Evolutionary conservation across 2,888 invertebrate genomes (phyloP).

Genomic region (Drosophila eohydei): DNA sequence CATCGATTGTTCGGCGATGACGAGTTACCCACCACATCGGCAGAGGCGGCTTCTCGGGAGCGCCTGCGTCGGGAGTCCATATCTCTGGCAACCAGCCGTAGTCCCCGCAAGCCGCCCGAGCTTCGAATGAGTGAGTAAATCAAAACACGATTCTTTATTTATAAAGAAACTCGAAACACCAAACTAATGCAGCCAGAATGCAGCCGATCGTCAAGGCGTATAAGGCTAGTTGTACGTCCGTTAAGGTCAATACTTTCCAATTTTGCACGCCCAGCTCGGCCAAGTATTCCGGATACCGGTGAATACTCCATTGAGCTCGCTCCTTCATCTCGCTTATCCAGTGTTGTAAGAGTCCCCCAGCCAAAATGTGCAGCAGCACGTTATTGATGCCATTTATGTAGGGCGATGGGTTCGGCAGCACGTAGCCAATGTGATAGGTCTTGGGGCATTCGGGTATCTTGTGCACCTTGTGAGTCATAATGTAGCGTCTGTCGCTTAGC

Average conservation of each 20-base stretch:
- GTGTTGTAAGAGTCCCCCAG: constrained; percentile 81
- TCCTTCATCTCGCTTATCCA: constrained; percentile 82
- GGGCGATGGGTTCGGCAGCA: constrained; percentile 80
- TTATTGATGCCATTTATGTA: constrained; percentile 77
- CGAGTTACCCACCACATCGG: constrained; percentile 74
- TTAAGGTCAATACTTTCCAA: constrained; percentile 82
- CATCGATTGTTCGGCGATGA: constrained; percentile 56
- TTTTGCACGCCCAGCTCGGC: constrained; percentile 61
- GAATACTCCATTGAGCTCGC: constrained; percentile 72
- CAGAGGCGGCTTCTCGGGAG: constrained; percentile 71
- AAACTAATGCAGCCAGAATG: constrained; percentile 53
- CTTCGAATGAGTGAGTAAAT: constrained; percentile 45
- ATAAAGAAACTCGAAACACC: constrained; percentile 43
- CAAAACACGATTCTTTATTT: constrained; percentile 17
- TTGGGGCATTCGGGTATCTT: constrained; percentile 84
- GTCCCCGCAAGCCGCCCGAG: constrained; percentile 46
- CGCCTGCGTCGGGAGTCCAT: constrained; percentile 46
- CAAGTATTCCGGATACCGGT: constrained; percentile 64
- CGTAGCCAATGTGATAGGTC: constrained; percentile 83
- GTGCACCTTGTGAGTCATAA: constrained; percentile 79
- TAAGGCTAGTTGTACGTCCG: constrained; percentile 83
- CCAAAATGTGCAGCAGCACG: constrained; percentile 76
- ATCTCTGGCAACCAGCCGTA: constrained; percentile 25
- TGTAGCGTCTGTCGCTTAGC: constrained; percentile 76
- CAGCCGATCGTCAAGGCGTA: constrained; percentile 81